phyloP scores from a whole-genome alignment of 2,113 vertebrate species.

The Plectropomus leopardus region DNA sequence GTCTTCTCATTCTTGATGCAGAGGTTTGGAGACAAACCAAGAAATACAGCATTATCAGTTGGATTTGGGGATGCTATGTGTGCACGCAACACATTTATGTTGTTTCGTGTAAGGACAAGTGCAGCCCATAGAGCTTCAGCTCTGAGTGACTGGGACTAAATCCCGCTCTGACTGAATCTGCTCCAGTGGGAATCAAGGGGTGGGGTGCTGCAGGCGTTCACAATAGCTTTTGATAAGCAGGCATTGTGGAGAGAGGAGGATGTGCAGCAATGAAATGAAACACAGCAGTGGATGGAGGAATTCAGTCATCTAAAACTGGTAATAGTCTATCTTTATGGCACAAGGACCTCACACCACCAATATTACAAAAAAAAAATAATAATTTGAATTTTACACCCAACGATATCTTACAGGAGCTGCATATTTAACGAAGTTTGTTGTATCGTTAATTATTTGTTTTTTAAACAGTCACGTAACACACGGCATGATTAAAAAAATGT shows the following conservation, averaged over 20 bases:
- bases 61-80: neutral
- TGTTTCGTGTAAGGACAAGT: slow-evolving; percentile 21
- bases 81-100: slow-evolving; percentile 19
- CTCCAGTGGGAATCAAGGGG: slow-evolving; percentile 20
- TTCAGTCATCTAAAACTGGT: neutral
- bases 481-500: neutral
- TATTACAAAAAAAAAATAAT: neutral
- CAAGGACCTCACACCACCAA: neutral
- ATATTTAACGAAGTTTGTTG: neutral
- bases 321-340: neutral
- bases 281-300: neutral
- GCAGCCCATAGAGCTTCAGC: neutral
- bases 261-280: neutral
- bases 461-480: neutral
- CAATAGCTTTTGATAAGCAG: slow-evolving; percentile 9
- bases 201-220: slow-evolving; percentile 32
- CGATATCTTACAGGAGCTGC: neutral
- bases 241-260: slow-evolving; percentile 2
- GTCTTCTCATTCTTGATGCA: slow-evolving; percentile 27
- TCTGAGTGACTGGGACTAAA: slow-evolving; percentile 40
- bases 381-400: neutral
- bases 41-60: neutral
- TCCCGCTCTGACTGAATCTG: slow-evolving; percentile 29
- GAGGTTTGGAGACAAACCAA: slow-evolving; percentile 34
- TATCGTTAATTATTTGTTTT: neutral